Evolutionary conservation across 2,113 vertebrate species (phyloP).

Genomic region (Vulpes vulpes): DNA sequence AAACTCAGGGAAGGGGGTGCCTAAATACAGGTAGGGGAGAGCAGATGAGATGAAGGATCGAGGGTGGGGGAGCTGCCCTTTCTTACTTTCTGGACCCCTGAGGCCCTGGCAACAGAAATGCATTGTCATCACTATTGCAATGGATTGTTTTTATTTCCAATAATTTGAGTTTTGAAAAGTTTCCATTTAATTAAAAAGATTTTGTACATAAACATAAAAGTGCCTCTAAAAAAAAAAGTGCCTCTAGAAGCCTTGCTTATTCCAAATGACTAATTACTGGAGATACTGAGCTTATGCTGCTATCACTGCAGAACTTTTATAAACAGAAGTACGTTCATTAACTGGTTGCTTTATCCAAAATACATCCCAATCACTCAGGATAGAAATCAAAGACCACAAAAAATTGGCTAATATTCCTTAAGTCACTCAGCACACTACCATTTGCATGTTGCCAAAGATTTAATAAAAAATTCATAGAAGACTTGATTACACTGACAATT

Average conservation of each 20-base stretch:
- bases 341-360: conserved; percentile 51
- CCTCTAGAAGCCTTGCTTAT: not conserved
- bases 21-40: not conserved
- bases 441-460: conserved; percentile 71
- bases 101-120: not conserved
- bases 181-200: not conserved
- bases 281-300: conserved; percentile 24
- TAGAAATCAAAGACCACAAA: conserved; percentile 58
- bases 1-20: not conserved
- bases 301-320: not conserved
- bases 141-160: not conserved
- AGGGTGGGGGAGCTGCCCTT: not conserved
- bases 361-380: conserved; percentile 43
- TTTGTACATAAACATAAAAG: not conserved
- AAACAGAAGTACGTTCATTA: not conserved
- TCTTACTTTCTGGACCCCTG: not conserved
- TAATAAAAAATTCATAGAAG: conserved; percentile 75
- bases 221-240: not conserved
- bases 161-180: conserved; percentile 13
- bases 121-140: not conserved
- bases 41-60: not conserved
- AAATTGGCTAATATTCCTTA: conserved; percentile 62
- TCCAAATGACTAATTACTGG: not conserved
- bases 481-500: conserved; percentile 53
- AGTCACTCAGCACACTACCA: conserved; percentile 32